These are phyloP conservation scores for Gorsachius goisagi DNA, from an alignment of 2,113 vertebrate genomes.

Conservation along the genomic window DNA sequence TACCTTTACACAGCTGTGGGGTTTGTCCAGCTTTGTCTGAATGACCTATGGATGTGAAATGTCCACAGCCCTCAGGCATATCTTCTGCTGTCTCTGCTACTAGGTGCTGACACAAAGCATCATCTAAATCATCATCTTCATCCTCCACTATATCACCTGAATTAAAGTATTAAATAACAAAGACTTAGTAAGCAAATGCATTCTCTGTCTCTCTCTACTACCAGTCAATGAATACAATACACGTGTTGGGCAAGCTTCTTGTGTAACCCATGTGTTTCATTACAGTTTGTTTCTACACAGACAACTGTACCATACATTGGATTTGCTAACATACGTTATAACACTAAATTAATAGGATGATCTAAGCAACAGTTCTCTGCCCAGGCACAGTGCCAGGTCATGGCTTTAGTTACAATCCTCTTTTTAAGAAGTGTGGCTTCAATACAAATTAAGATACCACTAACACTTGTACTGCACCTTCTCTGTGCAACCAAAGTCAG, in stretches of 20 bases:
- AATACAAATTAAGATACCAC: not conserved
- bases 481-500: not conserved
- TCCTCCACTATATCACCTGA: constrained; percentile 80
- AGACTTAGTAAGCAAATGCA: not conserved
- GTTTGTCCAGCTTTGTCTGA: constrained; percentile 63
- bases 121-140: constrained; percentile 76
- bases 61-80: not conserved
- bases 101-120: constrained; percentile 50
- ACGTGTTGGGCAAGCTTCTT: not conserved
- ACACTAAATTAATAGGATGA: not conserved
- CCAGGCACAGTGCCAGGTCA: not conserved
- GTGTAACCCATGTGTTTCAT: not conserved
- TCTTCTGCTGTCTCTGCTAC: constrained; percentile 56
- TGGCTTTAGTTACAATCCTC: not conserved
- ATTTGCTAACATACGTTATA: not conserved
- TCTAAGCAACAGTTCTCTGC: not conserved
- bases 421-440: not conserved
- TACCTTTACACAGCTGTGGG: constrained; percentile 68
- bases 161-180: not conserved
- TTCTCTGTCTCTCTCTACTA: not conserved
- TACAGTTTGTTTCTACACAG: not conserved
- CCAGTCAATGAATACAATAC: not conserved
- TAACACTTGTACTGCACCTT: not conserved
- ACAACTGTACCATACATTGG: not conserved
- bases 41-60: not conserved